A percentile compares a stretch with the other conserved stretches of the same genome.
Conservation (phyloP, 53 echinoderm and acorn worm species). For the Glandiceps talaboti region DNA sequence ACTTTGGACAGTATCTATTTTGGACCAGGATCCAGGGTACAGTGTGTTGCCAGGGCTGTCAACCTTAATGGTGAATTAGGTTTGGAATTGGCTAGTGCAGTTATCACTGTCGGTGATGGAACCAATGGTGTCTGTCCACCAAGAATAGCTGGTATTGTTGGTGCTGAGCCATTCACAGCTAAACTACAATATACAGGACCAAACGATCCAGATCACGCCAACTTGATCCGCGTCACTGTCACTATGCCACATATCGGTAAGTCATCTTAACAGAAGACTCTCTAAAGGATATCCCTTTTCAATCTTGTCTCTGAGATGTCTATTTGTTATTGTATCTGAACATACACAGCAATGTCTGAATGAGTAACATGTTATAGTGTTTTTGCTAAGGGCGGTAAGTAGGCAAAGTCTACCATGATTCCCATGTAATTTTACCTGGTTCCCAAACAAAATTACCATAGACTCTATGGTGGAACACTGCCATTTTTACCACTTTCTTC, state of each 20-base stretch:
- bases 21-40: constrained; percentile 86
- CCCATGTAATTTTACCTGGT: too few relatives aligned
- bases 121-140: constrained; percentile 88
- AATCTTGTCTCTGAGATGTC: too few relatives aligned
- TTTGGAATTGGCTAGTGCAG: constrained; percentile 55
- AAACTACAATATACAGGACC: constrained; percentile 88
- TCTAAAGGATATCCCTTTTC: too few relatives aligned
- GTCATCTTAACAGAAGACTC: too few relatives aligned
- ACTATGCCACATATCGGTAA: constrained; percentile 98
- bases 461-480: too few relatives aligned
- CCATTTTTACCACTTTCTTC: too few relatives aligned
- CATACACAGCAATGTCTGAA: too few relatives aligned
- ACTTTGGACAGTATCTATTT: constrained; percentile 98
- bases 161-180: constrained; percentile 98
- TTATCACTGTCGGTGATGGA: constrained; percentile 43
- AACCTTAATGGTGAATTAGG: constrained; percentile 61
- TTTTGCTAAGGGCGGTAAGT: too few relatives aligned
- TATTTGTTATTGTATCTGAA: too few relatives aligned
- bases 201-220: constrained; percentile 71
- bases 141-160: constrained; percentile 61
- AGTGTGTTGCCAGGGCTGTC: constrained; percentile 84
- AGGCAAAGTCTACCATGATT: too few relatives aligned
- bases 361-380: too few relatives aligned
- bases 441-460: too few relatives aligned
- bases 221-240: constrained; percentile 78